These are phyloP conservation scores for Paramisgurnus dabryanus DNA, from an alignment of 2,113 vertebrate species.

Conservation along the genomic window DNA sequence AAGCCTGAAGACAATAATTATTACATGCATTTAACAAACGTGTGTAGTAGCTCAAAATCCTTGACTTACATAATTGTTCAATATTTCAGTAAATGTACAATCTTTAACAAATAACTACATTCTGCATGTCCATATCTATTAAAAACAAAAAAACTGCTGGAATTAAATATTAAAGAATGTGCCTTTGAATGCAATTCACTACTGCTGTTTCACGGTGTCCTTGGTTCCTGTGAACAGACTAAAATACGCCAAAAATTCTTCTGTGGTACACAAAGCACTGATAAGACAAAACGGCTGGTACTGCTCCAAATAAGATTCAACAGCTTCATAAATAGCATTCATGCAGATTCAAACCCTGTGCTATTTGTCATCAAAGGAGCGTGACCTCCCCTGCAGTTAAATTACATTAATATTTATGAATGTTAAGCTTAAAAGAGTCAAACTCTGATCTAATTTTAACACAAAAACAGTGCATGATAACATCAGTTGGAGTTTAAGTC, in stretches of 20 bases:
- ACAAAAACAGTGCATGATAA: not conserved
- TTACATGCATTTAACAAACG: conserved; percentile 60
- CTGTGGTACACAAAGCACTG: conserved; percentile 5
- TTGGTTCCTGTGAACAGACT: conserved; percentile 33
- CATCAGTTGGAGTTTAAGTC: no score
- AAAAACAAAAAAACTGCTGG: no score
- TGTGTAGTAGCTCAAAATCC: conserved; percentile 55
- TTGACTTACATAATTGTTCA: conserved; percentile 33
- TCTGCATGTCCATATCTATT: no score
- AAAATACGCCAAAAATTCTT: conserved; percentile 41
- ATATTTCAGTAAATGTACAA: not conserved
- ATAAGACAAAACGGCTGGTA: conserved; percentile 14
- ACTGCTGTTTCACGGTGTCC: not conserved
- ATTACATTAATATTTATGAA: conserved; percentile 19
- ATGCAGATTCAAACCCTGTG: not conserved
- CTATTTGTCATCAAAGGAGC: conserved; percentile 16
- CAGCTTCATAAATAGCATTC: not conserved
- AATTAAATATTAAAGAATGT: no score
- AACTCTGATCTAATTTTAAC: not conserved
- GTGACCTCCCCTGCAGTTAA: not conserved
- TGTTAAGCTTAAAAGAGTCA: not conserved
- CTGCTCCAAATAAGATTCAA: not conserved
- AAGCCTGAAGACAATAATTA: conserved; percentile 57
- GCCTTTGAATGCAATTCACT: no score
- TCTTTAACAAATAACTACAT: no score